Evolutionary conservation across 2,888 invertebrate genomes (phyloP).

Genomic region (Ormyrus nitidulus): DNA sequence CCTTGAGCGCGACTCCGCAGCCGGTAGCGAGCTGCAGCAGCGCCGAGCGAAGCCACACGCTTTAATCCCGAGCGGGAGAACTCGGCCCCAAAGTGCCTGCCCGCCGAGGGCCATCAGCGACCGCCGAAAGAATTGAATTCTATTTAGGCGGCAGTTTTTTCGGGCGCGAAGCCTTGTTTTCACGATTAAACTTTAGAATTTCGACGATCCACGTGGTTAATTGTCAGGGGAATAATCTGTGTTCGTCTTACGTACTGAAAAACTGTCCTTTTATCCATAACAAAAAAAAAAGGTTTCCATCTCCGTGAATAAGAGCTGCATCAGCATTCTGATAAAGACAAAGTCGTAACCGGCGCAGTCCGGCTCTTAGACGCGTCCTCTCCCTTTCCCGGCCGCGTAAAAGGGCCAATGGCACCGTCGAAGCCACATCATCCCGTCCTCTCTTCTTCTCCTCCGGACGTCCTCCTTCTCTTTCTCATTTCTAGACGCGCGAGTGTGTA

Average conservation of each 20-base stretch:
- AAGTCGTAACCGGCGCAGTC: too few relatives aligned
- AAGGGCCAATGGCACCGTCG: conserved; percentile 29
- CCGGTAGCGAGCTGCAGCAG: conserved; percentile 53
- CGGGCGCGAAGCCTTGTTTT: too few relatives aligned
- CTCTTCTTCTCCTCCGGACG: conserved; percentile 1
- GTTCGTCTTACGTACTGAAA: too few relatives aligned
- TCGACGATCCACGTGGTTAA: too few relatives aligned
- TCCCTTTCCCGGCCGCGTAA: conserved; percentile 9
- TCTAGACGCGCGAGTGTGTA: background rate
- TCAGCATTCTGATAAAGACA: background rate
- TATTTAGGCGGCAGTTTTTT: too few relatives aligned
- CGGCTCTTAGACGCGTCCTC: background rate
- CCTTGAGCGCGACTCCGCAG: conserved; percentile 66
- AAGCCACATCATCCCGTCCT: background rate
- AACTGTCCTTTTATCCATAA: too few relatives aligned
- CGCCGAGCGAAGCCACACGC: conserved; percentile 36
- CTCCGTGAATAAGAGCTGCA: too few relatives aligned
- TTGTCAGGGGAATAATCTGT: too few relatives aligned
- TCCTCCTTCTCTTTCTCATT: background rate
- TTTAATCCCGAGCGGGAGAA: conserved; percentile 15
- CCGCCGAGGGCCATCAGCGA: too few relatives aligned
- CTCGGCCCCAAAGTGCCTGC: background rate
- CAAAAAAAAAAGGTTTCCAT: too few relatives aligned
- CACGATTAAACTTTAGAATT: too few relatives aligned
- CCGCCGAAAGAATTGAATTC: too few relatives aligned